A percentile compares a stretch with the other conserved stretches of the same genome.
These are phyloP conservation scores for Halesus radiatus DNA, from an alignment of 1,140 invertebrate genomes.

Conservation along the genomic window DNA sequence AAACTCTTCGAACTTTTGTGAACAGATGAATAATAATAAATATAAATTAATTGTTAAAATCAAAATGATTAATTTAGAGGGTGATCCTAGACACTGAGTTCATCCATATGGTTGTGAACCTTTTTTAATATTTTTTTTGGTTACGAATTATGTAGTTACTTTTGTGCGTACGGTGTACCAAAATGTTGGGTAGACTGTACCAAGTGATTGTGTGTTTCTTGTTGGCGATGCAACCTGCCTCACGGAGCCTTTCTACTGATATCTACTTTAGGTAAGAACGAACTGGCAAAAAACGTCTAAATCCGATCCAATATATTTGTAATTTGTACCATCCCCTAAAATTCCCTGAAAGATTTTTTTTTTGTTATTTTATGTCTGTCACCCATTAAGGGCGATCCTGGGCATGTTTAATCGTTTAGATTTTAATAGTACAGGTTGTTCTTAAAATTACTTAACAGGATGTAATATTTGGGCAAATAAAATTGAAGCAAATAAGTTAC, in stretches of 20 bases:
- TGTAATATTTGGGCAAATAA: too few relatives aligned
- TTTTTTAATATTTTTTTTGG: neutral
- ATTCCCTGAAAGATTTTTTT: neutral
- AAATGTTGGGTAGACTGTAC: slow-evolving; percentile 54
- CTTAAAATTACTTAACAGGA: too few relatives aligned
- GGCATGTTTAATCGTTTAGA: too few relatives aligned
- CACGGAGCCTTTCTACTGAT: slow-evolving; percentile 53
- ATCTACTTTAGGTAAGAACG: slow-evolving; percentile 52
- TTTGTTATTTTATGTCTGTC: too few relatives aligned
- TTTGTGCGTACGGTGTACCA: slow-evolving; percentile 30
- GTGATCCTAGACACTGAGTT: neutral
- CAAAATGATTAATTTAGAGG: slow-evolving; percentile 32
- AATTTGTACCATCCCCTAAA: neutral
- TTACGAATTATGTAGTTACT: slow-evolving; percentile 18
- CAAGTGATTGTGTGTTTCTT: slow-evolving; percentile 54
- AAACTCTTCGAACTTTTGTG: slow-evolving; percentile 39
- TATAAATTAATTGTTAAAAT: neutral
- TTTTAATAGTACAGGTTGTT: too few relatives aligned
- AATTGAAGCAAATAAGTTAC: too few relatives aligned
- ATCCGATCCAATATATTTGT: neutral
- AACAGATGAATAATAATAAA: slow-evolving; percentile 12
- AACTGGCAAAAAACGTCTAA: neutral
- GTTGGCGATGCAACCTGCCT: slow-evolving; percentile 55
- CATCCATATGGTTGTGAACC: neutral
- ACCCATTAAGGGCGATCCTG: too few relatives aligned